Evolutionary conservation across 1,140 invertebrate genomes (phyloP), one percentile per base, ranked within the genome.

Genomic region (Andrena cerasifolii): DNA sequence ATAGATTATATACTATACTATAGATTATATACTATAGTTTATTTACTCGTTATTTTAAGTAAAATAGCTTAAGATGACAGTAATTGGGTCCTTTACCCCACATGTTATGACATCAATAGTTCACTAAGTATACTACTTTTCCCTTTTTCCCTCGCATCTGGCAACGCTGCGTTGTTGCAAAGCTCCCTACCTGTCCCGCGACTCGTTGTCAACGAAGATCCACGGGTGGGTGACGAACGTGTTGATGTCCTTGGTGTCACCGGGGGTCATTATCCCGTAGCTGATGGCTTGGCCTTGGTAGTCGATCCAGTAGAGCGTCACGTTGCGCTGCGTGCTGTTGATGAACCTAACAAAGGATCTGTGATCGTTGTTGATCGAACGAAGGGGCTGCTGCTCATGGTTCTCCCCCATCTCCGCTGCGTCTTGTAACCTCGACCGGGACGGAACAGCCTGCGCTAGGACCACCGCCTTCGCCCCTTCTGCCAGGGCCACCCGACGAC

Each of bases 301-400:
- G 90, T 97, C 95, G 47, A 96, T 93, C 97, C 97, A 97, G 82
- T 95, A 94, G 0, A 97, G 89, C 73, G 95, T 94, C 0, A 97
- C 93, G 4, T 89, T 91, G 1, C 94, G 90, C 0, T 91, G 85
- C 0, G 96, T 96, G 26, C 86, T 93, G 87, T 97, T 97, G 2
- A 94, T 88, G 89, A 97, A 97, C 56, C 94, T 91, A 10, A 97
- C 92, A 86, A 93, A 95, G 4, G 95, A 94, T 67, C 89, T 89
- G n/a, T 93, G 85, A 2, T 66, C 79, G 31, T 93, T 93, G 78
- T 92, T 89, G 45, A 88, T 58, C 1, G 94, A 94, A 51, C 91
- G 91, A 0, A 94, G 68, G 16, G 75, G 49, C 31, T 31, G 61
- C 28, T 33, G 47, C 43, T 33, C 16, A 16, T 68, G 68, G 56